Evolutionary conservation across 92 coral and sea anemone species (phyloP), one percentile per base, ranked within the genome.

Genomic region (Zoanthus sansibaricus): DNA sequence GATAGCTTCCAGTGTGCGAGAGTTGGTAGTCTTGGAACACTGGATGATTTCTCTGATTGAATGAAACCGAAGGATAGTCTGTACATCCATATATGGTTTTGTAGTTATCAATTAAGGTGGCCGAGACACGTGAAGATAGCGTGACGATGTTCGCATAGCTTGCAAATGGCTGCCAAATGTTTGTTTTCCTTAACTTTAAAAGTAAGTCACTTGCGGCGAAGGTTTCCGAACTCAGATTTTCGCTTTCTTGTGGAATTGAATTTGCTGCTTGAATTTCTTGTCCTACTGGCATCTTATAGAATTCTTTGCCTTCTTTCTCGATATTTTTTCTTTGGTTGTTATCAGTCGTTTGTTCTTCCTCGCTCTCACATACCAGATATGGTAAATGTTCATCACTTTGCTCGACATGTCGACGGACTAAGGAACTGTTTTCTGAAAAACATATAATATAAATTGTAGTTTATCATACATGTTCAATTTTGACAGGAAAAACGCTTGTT

Each of bases 81-180:
- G 45, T 45, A 17, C 21, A 45, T 6, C 74, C 73, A 45, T 66
- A 68, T 4, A 80, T 4, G 49, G 85, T n/a, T 42, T 66, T 64
- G 46, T 30, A 68, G 13, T 59, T 18, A 15, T 66, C 85, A 18
- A 80, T 59, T 62, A 66, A 46, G 21, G 13, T 66, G 31, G 33
- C 30, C 45, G 74, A 13, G 20, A 80, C 21, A 66, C 42, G 75
- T 13, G 85, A 46, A 31, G 85, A 80, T 7, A 80, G 18, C 11
- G 30, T 52, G 45, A 80, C 64, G 15, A 80, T 66, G 45, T 66
- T 48, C 42, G 62, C 85, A 7, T 80, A 80, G 14, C 61, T 80
- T 18, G 85, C 58, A 9, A 80, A 46, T 31, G 85, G 85, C 62
- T 72, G 61, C 47, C 58, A 69, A 62, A 80, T 64, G 5, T 80